Base-by-base conservation (phyloP, 2,797 vertebrate species). In the Sebastolobus altivelis region DNA sequence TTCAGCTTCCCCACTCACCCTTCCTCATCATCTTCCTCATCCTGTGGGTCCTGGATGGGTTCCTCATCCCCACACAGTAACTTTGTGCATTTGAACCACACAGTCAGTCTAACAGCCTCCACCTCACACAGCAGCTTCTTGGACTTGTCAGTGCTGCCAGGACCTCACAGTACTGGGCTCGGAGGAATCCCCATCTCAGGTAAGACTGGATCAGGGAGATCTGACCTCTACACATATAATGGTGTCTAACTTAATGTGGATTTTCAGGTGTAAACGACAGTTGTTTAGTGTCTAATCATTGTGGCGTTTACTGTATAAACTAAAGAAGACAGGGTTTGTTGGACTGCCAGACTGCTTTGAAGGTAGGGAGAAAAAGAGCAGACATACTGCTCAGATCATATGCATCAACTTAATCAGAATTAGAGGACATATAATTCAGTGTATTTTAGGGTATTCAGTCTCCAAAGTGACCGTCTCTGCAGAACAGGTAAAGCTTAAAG, bases 91-190 rank as follows among this genome's bases (percentile, higher is more conserved):
- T 96, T 97, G 94, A 97, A 97, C 95, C 97, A 97, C 95, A 95
- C 95, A 87, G 95, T 96, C 91, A 96, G 95, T 89, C 43, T 96
- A 90, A 94, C 96, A 93, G 96, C 95, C 84, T 95, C 95, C 91
- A 95, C 94, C 92, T 96, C 96, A 94, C 97, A 97, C 92, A 97
- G 95, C 96, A 96, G 97, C 96, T 97, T 97, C 95, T 95, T 98
- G 96, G 97, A 97, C 96, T 97, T 97, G 94, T 96, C 94, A 94
- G 93, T 97, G 92, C 95, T 95, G 78, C 93, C 96, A 88, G 96
- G 96, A 86, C 96, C 96, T 82, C 97, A 97, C 95, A 97, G 92
- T 93, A 96, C 96, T 88, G 97, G 97, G 94, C 96, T 97, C 79
- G 96, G 97, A 95, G 97, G 97, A 91, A 96, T 97, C 78, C 94